phyloP scores from a whole-genome alignment of 2,797 vertebrate genomes.

The Poecilia gillii region DNA sequence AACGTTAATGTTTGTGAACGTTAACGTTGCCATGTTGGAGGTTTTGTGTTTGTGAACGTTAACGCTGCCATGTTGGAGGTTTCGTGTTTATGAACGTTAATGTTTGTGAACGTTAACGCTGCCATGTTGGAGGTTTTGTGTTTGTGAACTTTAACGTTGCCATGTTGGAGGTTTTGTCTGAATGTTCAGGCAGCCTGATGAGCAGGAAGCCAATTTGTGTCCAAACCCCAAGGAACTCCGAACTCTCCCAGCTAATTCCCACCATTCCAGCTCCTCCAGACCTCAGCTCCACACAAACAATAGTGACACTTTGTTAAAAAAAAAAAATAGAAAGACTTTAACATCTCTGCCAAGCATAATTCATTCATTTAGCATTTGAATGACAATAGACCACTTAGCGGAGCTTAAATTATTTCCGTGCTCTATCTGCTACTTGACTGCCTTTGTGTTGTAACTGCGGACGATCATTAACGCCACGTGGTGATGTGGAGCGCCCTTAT shows the following conservation, averaged over 20 bases:
- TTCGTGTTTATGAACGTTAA: too few relatives aligned
- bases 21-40: too few relatives aligned
- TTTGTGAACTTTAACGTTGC: conserved; percentile 50
- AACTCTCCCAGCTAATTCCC: conserved; percentile 84
- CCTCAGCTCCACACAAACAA: conserved; percentile 83
- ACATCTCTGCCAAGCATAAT: conserved; percentile 85
- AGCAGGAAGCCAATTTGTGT: conserved; percentile 81
- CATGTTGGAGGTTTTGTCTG: conserved; percentile 56
- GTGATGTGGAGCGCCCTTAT: conserved; percentile 77
- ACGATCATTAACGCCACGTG: conserved; percentile 78
- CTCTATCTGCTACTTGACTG: conserved; percentile 79
- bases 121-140: background rate
- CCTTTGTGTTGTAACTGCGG: conserved; percentile 78
- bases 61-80: too few relatives aligned
- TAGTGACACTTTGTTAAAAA: conserved; percentile 82
- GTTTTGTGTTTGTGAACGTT: too few relatives aligned
- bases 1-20: too few relatives aligned
- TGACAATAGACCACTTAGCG: conserved; percentile 85
- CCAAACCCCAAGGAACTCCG: conserved; percentile 80
- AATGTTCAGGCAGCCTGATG: conserved; percentile 63
- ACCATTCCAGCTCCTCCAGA: conserved; percentile 78
- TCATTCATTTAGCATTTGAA: conserved; percentile 81
- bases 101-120: too few relatives aligned
- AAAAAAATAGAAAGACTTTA: conserved; percentile 61
- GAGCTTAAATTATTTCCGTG: conserved; percentile 81